Base-by-base conservation (phyloP, 2,888 invertebrate species). In the Geotrupes spiniger region DNA sequence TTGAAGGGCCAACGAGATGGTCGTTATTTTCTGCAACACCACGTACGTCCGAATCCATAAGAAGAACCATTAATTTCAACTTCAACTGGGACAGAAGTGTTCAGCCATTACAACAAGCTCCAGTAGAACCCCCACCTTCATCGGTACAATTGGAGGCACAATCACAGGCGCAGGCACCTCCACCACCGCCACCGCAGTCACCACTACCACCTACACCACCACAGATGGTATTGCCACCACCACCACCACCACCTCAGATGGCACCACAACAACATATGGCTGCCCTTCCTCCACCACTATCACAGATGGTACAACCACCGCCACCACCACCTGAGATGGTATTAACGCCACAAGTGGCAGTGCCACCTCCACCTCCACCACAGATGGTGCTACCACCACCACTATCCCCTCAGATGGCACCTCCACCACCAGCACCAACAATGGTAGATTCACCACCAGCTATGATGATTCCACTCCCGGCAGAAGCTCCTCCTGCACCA, bases 61-160 rank as follows among this genome's bases (percentile, higher is more conserved):
- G 68, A 31, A 68, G 71, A 58, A 64, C 67, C 9, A 72, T 73
- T 48, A 72, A 68, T 54, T 53, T 73, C 6, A 69, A 68, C 36
- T 64, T 73, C 39, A 71, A 71, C 51, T 72, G 70, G 68, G 66
- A 69, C 48, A 68, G 66, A 51, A 69, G 67, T 44, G 54, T 60
- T 4, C 57, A 60, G 36, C 49, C 37, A 10, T 33, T 11, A 2
- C 11, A 42, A 1, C 28, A 40, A 25, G 49, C 52, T 17, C 47
- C 48, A 33, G 49, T 41, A 5, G 43, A 38, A 5, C 68, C 70
- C 37, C 64, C 66, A 17, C 64, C 64, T 53, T 36, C 55, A 49
- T 54, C 36, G 54, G 44, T 53, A n/a, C n/a, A n/a, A n/a, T n/a
- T n/a, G n/a, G n/a, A n/a, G 44, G 50, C 55, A 42, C 43, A 51